Evolutionary conservation across 2,888 invertebrate genomes (phyloP), one percentile per base, ranked within the genome.

Genomic region (Leptinotarsa tumamoca): DNA sequence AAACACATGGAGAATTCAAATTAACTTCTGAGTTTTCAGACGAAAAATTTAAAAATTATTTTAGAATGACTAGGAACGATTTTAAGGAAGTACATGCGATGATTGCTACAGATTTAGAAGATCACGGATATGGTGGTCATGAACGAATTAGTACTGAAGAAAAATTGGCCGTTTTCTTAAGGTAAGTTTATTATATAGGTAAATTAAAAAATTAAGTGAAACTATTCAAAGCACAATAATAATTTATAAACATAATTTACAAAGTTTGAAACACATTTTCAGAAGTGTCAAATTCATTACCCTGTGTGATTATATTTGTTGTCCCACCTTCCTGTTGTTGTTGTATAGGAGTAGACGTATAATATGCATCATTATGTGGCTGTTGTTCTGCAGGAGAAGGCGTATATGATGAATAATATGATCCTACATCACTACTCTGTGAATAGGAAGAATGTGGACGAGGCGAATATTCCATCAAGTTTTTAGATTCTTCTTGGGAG

Each of bases 91-190:
- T 67, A 4, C 43, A 67, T 43, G 67, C 49, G 21, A 61, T 70
- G n/a, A 70, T 70, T 56, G 70, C 61, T 14, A 70, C 58, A 43
- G 27, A 49, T 13, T 71, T 71, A 43, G 23, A 71, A 71, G 61
- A 58, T 18, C 49, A 61, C 21, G 70, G 70, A 61, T 71, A n/a
- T 71, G 70, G 70, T 71, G 70, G 58, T 49, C 49, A 71, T 71
- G 56, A 56, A 71, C 58, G n/a, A 71, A 71, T 71, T 21, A 61
- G 70, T 50, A 61, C 70, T 71, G 43, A 71, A 49, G 70, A 61
- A 49, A 71, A 71, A 43, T 18, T 71, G 17, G 70, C 70, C n/a
- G 70, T 70, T 61, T 70, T 67, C 67, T 67, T 50, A 18, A 49
- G 67, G 67, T 67, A 14, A 67, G 67, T 67, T 67, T 17, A 52